Evolutionary conservation across 2,113 vertebrate genomes (phyloP).

Genomic region (Centropus unirufus): DNA sequence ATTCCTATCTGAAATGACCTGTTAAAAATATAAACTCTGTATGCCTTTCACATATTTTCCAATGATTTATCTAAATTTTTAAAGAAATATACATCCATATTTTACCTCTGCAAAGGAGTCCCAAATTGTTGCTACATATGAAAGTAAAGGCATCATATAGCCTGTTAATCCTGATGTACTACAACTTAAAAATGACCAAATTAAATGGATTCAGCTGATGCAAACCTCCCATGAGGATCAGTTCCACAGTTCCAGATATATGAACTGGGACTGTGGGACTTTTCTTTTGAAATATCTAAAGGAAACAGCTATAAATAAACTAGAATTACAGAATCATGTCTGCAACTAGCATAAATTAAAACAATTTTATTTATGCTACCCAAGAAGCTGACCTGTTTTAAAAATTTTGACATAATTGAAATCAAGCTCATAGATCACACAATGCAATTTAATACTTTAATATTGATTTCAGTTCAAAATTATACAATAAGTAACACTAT

Average conservation of each 20-base stretch:
- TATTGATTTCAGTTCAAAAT: conserved; percentile 28
- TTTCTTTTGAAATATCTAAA: background rate
- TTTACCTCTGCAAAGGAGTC: background rate
- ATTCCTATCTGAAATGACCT: background rate
- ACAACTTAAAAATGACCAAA: background rate
- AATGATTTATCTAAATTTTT: background rate
- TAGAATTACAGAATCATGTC: background rate
- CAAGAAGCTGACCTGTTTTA: background rate
- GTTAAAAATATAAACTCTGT: background rate
- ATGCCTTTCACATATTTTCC: background rate
- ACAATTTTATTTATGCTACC: background rate
- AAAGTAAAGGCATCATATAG: background rate
- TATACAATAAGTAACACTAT: background rate
- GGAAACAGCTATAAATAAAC: background rate
- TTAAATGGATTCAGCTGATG: background rate
- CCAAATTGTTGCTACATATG: background rate
- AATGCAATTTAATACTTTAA: background rate
- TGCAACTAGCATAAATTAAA: background rate
- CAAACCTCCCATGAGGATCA: background rate
- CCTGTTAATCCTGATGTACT: background rate
- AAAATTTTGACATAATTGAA: background rate
- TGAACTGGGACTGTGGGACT: background rate
- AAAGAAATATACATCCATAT: background rate
- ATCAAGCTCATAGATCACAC: background rate
- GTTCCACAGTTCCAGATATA: background rate